phyloP scores from a whole-genome alignment of 2,797 vertebrate genomes.

The Hozukius guyotensis region DNA sequence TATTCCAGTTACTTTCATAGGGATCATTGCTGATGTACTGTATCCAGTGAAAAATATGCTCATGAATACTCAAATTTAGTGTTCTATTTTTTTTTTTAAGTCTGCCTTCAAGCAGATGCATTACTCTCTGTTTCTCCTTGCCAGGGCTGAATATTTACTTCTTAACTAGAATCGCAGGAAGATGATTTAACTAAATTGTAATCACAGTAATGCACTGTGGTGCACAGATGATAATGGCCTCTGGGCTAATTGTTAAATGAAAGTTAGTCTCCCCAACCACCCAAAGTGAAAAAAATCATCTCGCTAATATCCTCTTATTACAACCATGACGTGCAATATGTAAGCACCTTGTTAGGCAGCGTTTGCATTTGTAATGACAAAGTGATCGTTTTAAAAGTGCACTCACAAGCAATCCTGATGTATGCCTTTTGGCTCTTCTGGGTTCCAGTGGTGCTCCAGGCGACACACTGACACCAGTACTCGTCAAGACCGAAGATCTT shows the following conservation, averaged over 20 bases:
- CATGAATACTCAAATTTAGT: constrained; percentile 76
- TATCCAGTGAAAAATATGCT: constrained; percentile 67
- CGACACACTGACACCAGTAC: constrained; percentile 99
- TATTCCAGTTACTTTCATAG: constrained; percentile 77
- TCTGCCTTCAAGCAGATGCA: constrained; percentile 49
- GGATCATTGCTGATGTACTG: constrained; percentile 75
- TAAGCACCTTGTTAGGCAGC: constrained; percentile 35
- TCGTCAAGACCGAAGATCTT: constrained; percentile 97
- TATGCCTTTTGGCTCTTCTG: constrained; percentile 98
- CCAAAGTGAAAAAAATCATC: constrained; percentile 14
- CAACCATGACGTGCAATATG: constrained; percentile 16
- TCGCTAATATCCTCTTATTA: constrained; percentile 20
- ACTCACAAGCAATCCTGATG: constrained; percentile 97
- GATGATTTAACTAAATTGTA: constrained; percentile 58
- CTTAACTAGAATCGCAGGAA: constrained; percentile 27
- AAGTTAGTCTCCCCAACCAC: constrained; percentile 40
- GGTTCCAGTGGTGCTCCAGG: constrained; percentile 98
- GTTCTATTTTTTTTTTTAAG: constrained; percentile 39
- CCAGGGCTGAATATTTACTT: constrained; percentile 30
- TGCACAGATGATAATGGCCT: constrained; percentile 57
- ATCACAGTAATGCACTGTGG: constrained; percentile 62
- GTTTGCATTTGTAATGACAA: constrained; percentile 27
- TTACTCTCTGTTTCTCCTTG: constrained; percentile 18
- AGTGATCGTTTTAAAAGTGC: constrained; percentile 24
- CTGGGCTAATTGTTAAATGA: constrained; percentile 64